Conservation (phyloP, 2,113 vertebrate species). For the Haemorhous mexicanus region DNA sequence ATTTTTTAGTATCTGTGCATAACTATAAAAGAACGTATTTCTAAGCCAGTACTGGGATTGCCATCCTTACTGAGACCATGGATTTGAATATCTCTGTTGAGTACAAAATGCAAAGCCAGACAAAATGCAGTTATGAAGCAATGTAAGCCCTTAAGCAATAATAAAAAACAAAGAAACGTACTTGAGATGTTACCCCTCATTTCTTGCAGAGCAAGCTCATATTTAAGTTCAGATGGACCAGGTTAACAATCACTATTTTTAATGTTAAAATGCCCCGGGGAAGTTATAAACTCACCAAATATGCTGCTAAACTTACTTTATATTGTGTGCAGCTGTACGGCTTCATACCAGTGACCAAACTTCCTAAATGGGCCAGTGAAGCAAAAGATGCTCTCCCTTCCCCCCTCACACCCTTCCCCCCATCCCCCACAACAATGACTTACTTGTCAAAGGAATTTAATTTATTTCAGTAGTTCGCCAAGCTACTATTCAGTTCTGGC, state of each 20-base stretch:
- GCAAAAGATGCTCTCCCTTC: slow-evolving; percentile 56
- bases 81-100: slow-evolving; percentile 26
- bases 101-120: slow-evolving; percentile 64
- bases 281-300: slow-evolving; percentile 82
- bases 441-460: slow-evolving; percentile 72
- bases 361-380: slow-evolving; percentile 69
- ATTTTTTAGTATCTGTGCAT: not conserved
- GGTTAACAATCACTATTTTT: slow-evolving; percentile 82
- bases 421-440: slow-evolving; percentile 67
- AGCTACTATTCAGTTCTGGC: slow-evolving; percentile 47
- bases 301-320: slow-evolving; percentile 79
- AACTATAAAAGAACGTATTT: not conserved
- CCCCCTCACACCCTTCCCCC: slow-evolving; percentile 26
- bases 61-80: not conserved
- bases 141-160: slow-evolving; percentile 66
- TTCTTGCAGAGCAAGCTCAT: slow-evolving; percentile 78
- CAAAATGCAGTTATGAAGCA: slow-evolving; percentile 59
- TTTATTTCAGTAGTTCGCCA: slow-evolving; percentile 62
- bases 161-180: slow-evolving; percentile 67
- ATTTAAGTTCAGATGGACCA: slow-evolving; percentile 77
- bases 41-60: not conserved
- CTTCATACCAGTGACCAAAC: slow-evolving; percentile 77
- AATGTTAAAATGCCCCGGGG: slow-evolving; percentile 81
- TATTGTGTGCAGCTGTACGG: slow-evolving; percentile 82
- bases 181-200: slow-evolving; percentile 70